Evolutionary conservation across 2,888 invertebrate genomes (phyloP).

Genomic region (Aleiodes alternator): DNA sequence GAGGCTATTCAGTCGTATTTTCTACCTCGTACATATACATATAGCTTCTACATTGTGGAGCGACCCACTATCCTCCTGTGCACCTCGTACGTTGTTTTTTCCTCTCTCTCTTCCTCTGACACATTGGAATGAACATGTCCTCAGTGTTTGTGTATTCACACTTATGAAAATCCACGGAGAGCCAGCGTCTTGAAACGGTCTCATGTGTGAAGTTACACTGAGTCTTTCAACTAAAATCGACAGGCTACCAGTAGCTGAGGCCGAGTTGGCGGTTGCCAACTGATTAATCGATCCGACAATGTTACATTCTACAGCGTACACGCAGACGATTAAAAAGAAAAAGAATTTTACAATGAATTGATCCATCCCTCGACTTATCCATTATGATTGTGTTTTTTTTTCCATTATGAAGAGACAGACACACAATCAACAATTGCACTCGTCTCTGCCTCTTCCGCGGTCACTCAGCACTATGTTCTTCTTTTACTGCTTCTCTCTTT

Average conservation of each 20-base stretch:
- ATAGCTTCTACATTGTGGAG: conserved; percentile 32
- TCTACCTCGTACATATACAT: conserved; percentile 28
- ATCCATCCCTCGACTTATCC: neutral
- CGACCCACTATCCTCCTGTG: conserved; percentile 44
- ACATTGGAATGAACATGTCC: conserved; percentile 1
- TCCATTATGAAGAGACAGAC: neutral
- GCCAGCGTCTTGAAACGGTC: conserved; percentile 19
- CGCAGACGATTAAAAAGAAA: neutral
- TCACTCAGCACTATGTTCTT: conserved; percentile 11
- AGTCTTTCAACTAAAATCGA: conserved; percentile 1
- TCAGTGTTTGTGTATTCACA: conserved; percentile 15
- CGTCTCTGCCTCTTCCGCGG: conserved; percentile 33
- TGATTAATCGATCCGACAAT: conserved; percentile 41
- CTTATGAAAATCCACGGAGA: conserved; percentile 9
- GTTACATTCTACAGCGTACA: conserved; percentile 19
- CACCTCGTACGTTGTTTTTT: conserved; percentile 33
- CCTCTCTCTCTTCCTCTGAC: conserved; percentile 31
- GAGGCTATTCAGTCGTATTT: conserved; percentile 37
- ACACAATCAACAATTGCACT: conserved; percentile 48
- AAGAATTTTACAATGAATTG: neutral
- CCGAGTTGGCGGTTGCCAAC: conserved; percentile 35
- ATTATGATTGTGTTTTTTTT: neutral
- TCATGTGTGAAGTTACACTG: conserved; percentile 27
- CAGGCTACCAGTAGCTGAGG: neutral
- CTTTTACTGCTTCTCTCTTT: conserved; percentile 11